Evolutionary conservation across 2,113 vertebrate species (phyloP).

Genomic region (Callipepla californica): DNA sequence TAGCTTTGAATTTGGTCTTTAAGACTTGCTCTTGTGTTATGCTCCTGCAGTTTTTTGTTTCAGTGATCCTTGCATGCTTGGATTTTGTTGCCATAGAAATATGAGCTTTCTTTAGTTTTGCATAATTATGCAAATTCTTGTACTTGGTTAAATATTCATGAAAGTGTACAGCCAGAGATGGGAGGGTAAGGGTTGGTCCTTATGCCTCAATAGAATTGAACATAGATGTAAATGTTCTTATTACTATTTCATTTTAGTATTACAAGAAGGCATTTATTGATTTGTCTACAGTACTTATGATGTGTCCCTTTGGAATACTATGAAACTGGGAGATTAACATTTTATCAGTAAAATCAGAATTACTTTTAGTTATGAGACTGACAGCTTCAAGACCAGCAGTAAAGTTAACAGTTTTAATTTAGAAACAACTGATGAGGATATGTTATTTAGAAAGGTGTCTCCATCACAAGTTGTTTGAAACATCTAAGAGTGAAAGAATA

Average conservation of each 20-base stretch:
- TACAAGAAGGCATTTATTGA: slow-evolving; percentile 8
- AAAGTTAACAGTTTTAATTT: slow-evolving; percentile 31
- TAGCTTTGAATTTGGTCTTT: slow-evolving; percentile 23
- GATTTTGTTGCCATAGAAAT: slow-evolving; percentile 63
- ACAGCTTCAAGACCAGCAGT: background rate
- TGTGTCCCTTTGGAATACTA: background rate
- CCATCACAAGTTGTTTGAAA: background rate
- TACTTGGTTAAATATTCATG: slow-evolving; percentile 27
- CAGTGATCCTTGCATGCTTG: background rate
- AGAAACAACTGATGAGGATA: background rate
- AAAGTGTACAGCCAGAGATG: background rate
- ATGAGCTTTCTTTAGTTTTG: slow-evolving; percentile 5
- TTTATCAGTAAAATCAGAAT: slow-evolving; percentile 47
- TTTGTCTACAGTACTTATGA: background rate
- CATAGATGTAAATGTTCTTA: background rate
- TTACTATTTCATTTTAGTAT: slow-evolving; percentile 25
- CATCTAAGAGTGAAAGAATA: background rate
- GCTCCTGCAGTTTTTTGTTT: background rate
- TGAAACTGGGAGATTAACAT: background rate
- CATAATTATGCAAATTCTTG: slow-evolving; percentile 34
- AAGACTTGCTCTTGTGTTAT: slow-evolving; percentile 12
- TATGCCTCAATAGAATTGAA: slow-evolving; percentile 7
- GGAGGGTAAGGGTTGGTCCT: background rate
- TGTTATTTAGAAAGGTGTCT: background rate
- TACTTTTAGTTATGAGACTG: slow-evolving; percentile 12